Evolutionary conservation across 1,140 invertebrate genomes (phyloP).

Genomic region (Drosophila azteca): DNA sequence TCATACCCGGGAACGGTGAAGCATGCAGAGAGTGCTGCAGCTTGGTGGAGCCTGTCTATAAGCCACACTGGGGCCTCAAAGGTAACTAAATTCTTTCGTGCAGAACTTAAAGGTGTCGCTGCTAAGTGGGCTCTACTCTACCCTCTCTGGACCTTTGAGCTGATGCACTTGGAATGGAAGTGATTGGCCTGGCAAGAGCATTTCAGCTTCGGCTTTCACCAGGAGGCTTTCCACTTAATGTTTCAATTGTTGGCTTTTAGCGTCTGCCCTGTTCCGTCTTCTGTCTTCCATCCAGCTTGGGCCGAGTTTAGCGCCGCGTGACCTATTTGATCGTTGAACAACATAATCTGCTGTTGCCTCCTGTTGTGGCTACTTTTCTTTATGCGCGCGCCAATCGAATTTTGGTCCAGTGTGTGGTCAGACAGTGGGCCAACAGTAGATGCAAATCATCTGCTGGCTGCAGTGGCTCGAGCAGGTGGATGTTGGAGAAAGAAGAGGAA

Average conservation of each 20-base stretch:
- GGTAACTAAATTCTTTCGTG: slow-evolving; percentile 80
- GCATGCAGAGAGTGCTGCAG: no score
- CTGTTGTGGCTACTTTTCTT: slow-evolving; percentile 9
- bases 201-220: slow-evolving; percentile 18
- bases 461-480: no score
- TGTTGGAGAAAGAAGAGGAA: not conserved
- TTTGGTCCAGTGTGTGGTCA: slow-evolving; percentile 59
- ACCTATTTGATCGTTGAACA: slow-evolving; percentile 82
- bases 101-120: slow-evolving; percentile 63
- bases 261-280: not conserved
- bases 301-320: slow-evolving; percentile 74
- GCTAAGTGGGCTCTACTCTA: not conserved
- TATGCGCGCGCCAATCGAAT: slow-evolving; percentile 63
- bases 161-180: not conserved
- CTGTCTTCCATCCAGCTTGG: slow-evolving; percentile 54
- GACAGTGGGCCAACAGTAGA: slow-evolving; percentile 56
- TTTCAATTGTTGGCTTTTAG: slow-evolving; percentile 35
- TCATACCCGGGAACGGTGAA: slow-evolving; percentile 27
- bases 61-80: slow-evolving; percentile 29
- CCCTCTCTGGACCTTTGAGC: no score
- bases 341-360: slow-evolving; percentile 70
- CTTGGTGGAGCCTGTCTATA: slow-evolving; percentile 15
- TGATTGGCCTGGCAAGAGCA: slow-evolving; percentile 15
- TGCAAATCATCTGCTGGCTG: slow-evolving; percentile 17
- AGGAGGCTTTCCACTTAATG: slow-evolving; percentile 32